These are phyloP conservation scores for Physeter macrocephalus DNA, from an alignment of 2,113 vertebrate genomes.

Conservation along the genomic window DNA sequence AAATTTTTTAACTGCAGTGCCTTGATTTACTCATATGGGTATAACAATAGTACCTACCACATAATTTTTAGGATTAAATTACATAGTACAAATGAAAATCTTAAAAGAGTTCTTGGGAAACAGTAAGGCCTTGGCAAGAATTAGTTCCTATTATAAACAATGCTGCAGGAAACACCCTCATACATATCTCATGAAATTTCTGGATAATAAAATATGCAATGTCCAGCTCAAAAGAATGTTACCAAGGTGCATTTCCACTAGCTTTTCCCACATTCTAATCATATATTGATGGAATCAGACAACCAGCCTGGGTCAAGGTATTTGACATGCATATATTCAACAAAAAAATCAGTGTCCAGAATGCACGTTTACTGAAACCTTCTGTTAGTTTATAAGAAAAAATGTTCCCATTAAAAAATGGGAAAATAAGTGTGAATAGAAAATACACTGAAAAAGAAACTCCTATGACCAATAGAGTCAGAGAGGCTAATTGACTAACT, in stretches of 20 bases:
- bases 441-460: neutral
- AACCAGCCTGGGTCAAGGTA: neutral
- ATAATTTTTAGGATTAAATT: neutral
- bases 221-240: neutral
- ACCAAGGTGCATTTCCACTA: neutral
- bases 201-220: neutral
- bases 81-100: neutral
- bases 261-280: neutral
- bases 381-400: neutral
- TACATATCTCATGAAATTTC: neutral
- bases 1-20: neutral
- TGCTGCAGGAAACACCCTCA: neutral
- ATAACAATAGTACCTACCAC: neutral
- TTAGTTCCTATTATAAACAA: neutral
- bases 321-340: neutral
- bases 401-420: neutral
- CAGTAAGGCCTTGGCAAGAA: neutral
- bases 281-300: neutral
- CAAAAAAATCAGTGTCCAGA: neutral
- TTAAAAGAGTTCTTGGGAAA: neutral
- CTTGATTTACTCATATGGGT: neutral
- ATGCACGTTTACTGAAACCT: neutral
- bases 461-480: neutral
- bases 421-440: neutral
- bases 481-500: neutral